These are phyloP conservation scores for Chloroceryle amazona DNA, from an alignment of 2,797 vertebrate genomes.

Conservation along the genomic window DNA sequence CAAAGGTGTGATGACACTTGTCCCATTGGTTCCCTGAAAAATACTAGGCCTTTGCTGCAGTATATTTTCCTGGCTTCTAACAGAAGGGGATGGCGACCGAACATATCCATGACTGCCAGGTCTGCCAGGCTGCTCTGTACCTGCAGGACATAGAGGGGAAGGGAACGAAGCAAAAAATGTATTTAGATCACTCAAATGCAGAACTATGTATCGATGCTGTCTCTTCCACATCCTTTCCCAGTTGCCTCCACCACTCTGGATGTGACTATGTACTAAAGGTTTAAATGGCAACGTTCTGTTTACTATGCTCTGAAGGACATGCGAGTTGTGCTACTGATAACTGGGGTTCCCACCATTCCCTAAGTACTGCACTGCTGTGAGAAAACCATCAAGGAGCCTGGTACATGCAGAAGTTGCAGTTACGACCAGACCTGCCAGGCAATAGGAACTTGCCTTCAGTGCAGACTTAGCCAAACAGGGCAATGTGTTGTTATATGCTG, in stretches of 20 bases:
- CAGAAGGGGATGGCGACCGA: conserved; percentile 92
- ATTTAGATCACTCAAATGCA: neutral
- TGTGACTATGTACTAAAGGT: neutral
- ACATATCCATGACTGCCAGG: conserved; percentile 93
- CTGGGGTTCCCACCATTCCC: neutral
- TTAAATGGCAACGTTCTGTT: neutral
- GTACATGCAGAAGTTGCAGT: neutral
- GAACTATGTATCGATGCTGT: neutral
- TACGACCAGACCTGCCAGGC: neutral
- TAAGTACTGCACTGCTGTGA: neutral
- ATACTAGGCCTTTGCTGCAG: conserved; percentile 95
- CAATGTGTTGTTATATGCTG: neutral
- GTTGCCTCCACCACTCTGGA: neutral
- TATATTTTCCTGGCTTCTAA: conserved; percentile 91
- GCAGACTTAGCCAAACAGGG: neutral
- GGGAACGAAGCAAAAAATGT: neutral
- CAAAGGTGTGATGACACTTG: conserved; percentile 95
- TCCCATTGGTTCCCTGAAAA: conserved; percentile 94
- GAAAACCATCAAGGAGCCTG: neutral
- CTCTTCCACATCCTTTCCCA: neutral
- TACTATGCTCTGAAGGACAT: neutral
- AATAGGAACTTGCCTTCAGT: neutral
- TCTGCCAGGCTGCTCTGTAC: conserved; percentile 90
- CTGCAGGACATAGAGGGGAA: conserved; percentile 61
- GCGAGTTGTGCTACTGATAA: neutral